These are phyloP conservation scores for Calameuta pallipes DNA, from an alignment of 2,888 invertebrate genomes.

Conservation along the genomic window DNA sequence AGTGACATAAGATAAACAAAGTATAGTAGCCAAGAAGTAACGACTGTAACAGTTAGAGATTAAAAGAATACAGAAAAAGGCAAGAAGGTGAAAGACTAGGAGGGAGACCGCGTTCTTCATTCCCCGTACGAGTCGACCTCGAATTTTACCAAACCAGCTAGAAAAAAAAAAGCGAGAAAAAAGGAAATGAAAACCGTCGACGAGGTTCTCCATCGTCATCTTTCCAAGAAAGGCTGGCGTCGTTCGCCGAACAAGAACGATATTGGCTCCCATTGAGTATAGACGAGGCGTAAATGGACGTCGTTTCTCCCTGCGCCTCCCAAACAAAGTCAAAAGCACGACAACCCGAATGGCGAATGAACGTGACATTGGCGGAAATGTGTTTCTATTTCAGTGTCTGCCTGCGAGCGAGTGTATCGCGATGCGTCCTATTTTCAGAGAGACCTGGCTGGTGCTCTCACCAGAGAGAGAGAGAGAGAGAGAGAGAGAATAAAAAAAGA, in stretches of 20 bases:
- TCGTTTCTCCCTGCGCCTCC: not conserved
- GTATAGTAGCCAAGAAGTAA: not conserved
- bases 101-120: not conserved
- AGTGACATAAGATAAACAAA: not conserved
- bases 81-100: not conserved
- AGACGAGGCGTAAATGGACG: not conserved
- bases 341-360: not conserved
- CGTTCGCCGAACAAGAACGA: not conserved
- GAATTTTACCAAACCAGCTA: not conserved
- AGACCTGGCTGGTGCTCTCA: not conserved
- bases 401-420: not conserved
- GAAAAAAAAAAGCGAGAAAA: not conserved
- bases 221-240: not conserved
- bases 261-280: not conserved
- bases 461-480: slow-evolving; percentile 9
- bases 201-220: not conserved
- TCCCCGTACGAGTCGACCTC: not conserved
- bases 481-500: not conserved
- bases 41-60: not conserved
- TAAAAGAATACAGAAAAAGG: not conserved
- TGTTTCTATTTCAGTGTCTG: slow-evolving; percentile 1
- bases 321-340: not conserved
- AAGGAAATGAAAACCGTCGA: not conserved
- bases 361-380: slow-evolving; percentile 9
- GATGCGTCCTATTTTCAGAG: slow-evolving; percentile 2